Evolutionary conservation across 2,888 invertebrate genomes (phyloP).

Genomic region (Aelia acuminata): DNA sequence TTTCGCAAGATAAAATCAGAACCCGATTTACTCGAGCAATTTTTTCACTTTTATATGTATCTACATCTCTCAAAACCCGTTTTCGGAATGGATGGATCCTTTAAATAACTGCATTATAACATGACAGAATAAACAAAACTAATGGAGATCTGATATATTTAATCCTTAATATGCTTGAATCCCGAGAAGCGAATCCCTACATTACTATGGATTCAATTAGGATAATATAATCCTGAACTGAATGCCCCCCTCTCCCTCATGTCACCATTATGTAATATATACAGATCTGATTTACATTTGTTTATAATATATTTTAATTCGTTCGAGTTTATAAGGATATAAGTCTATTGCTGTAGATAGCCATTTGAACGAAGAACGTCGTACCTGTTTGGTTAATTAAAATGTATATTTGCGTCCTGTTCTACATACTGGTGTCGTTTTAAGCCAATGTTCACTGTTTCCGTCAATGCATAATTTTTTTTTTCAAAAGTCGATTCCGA

Average conservation of each 20-base stretch:
- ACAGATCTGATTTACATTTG: conserved; percentile 33
- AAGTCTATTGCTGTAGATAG: neutral
- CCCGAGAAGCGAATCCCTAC: conserved; percentile 15
- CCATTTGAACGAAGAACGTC: neutral
- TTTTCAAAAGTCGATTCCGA: neutral
- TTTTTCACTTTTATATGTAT: neutral
- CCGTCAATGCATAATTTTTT: neutral
- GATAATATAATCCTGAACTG: conserved; percentile 44
- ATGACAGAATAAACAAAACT: neutral
- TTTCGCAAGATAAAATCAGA: neutral
- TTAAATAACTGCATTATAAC: neutral
- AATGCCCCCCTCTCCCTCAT: neutral
- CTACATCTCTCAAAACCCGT: neutral
- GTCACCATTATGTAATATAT: conserved; percentile 34
- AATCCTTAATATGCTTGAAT: conserved; percentile 46
- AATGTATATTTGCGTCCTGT: neutral
- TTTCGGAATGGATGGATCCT: neutral
- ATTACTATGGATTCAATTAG: conserved; percentile 36
- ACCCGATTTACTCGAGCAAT: neutral
- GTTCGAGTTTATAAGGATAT: neutral
- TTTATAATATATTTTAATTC: conserved; percentile 2
- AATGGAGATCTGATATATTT: conserved; percentile 46
- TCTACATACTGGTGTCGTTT: neutral
- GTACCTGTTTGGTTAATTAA: neutral
- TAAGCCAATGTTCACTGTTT: neutral